Evolutionary conservation across 64 coral and sea anemone genomes (phyloP), one percentile per base, ranked within the genome.

Genomic region (Hydrozoanthus tunicans): DNA sequence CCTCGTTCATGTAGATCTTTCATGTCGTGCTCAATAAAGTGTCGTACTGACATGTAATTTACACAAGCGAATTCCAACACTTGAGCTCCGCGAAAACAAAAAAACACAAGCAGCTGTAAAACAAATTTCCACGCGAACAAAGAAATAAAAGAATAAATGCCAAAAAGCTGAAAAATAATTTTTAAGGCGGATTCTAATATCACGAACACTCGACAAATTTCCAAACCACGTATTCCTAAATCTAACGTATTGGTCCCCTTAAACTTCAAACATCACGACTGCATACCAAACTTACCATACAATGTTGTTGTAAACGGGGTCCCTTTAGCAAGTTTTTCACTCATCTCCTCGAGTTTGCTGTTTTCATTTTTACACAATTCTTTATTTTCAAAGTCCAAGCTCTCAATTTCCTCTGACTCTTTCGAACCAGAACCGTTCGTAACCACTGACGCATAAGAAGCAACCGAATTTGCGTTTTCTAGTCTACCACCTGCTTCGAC

Each of bases 361-460:
- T 88, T 73, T 61, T 88, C 66, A 17, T 56, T 56, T 73, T 88
- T 73, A 5, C 73, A 67, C 1, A 59, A 23, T 51, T 73, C 84
- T 74, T 56, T 56, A 55, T 88, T 59, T 11, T 73, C 24, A 9
- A 17, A 56, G 73, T 58, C 24, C n/a, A 59, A 59, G 24, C 55
- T 88, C 68, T 88, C 69, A 2, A 7, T 57, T 27, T 88, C 68
- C 5, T 88, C 84, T 11, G 77, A 88, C 17, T 88, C 83, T 57
- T 77, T 79, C 70, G 79, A 68, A 11, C 72, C 71, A 83, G 73
- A 93, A 62, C 95, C 95, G 61, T 96, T 94, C 6, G 92, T 94
- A 80, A 96, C 95, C 78, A 96, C 90, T 14, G 95, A 96, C 5
- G 95, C 95, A 66, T 96, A 96, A 1, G 94, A 91, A 6, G 83